A percentile compares a stretch with the other conserved stretches of the same genome.
phyloP scores from a whole-genome alignment of 2,797 vertebrate genomes.

The Characodon lateralis region DNA sequence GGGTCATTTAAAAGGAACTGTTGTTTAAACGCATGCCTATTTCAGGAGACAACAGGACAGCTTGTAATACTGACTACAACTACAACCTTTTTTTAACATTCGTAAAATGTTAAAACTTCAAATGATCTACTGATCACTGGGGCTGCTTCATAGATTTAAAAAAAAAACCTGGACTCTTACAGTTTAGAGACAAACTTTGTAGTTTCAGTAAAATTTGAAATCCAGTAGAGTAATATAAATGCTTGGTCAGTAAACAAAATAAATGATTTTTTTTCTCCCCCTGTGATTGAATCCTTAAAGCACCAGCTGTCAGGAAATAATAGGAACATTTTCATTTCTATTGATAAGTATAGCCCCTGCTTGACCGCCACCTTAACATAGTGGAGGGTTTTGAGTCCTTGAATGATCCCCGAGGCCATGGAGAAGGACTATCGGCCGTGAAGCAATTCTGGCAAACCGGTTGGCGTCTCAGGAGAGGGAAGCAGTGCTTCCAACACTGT shows the following conservation, averaged over 20 bases:
- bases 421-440: no score
- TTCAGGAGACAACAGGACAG: conserved; percentile 1
- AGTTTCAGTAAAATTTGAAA: conserved; percentile 1
- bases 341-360: neutral
- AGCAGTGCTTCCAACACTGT: no score
- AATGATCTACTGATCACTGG: neutral
- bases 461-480: no score
- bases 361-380: no score
- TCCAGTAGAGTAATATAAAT: neutral
- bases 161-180: neutral
- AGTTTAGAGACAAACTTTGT: neutral
- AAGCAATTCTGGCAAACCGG: no score
- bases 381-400: no score
- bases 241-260: neutral
- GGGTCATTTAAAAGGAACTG: neutral
- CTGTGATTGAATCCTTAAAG: neutral
- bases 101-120: neutral
- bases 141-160: neutral
- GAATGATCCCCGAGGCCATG: no score
- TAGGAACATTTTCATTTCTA: neutral
- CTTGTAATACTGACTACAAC: neutral
- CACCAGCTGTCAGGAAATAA: neutral
- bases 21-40: conserved; percentile 5
- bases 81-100: neutral
- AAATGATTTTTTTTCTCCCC: neutral